phyloP scores from a whole-genome alignment of 2,888 invertebrate genomes.

The Chaetoderma sp. region DNA sequence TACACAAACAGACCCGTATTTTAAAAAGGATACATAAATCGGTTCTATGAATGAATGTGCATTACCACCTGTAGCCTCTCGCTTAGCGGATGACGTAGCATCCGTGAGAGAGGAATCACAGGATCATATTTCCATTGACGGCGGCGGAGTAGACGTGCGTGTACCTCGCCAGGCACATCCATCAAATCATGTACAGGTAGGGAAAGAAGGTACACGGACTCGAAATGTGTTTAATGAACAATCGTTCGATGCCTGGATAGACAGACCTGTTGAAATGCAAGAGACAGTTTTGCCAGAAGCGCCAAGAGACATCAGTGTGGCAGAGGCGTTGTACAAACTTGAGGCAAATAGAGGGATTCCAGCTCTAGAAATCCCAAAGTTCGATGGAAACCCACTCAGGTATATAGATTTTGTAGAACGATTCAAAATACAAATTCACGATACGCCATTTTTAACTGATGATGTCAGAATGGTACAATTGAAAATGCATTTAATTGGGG shows the following conservation, averaged over 20 bases:
- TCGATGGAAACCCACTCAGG: neutral
- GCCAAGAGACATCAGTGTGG: neutral
- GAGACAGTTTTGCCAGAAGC: neutral
- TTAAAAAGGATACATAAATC: too few relatives aligned
- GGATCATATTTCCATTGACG: too few relatives aligned
- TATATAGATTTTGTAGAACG: conserved; percentile 21
- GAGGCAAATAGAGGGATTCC: conserved; percentile 7
- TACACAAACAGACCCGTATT: too few relatives aligned
- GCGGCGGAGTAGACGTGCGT: too few relatives aligned
- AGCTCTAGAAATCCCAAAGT: neutral
- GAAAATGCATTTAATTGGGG: conserved; percentile 9
- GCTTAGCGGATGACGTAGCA: too few relatives aligned
- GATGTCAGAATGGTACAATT: conserved; percentile 19
- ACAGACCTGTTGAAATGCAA: neutral
- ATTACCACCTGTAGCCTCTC: too few relatives aligned
- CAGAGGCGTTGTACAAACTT: conserved; percentile 7
- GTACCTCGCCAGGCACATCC: too few relatives aligned
- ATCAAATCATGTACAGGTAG: too few relatives aligned
- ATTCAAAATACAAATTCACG: conserved; percentile 23
- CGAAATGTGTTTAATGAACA: neutral
- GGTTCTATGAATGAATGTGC: too few relatives aligned
- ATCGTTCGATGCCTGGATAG: neutral
- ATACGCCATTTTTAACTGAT: conserved; percentile 14
- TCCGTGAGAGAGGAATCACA: too few relatives aligned
- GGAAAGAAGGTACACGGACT: neutral